Evolutionary conservation across 1,140 invertebrate species (phyloP), one percentile per base, ranked within the genome.

Genomic region (Meloidogyne floridensis): DNA sequence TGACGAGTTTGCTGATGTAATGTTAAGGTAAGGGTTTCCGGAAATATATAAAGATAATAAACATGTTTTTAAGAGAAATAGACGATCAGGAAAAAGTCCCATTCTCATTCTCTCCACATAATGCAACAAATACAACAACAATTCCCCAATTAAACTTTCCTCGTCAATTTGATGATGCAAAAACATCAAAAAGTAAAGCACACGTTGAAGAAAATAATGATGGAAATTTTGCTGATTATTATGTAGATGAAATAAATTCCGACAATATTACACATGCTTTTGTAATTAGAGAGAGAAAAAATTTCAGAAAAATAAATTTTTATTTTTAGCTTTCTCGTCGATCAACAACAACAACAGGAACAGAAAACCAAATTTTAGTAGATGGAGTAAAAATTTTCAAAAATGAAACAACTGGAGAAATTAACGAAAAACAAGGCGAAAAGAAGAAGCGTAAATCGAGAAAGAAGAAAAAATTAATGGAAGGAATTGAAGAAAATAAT

Each of bases 171-270:
- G 59, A 65, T n/a, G 59, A 65, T n/a, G 5, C 59, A 65, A 65
- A 65, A 65, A 65, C 59, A 11, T 54, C 10, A 65, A 65, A n/a
- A n/a, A 3, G 5, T 18, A 65, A 65, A 32, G 32, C 32, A 65
- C 15, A n/a, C n/a, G 6, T 65, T 65, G 15, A 65, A 6, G 59
- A 65, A 65, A 65, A 65, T 18, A 65, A 65, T 65, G n/a, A 65
- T 65, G 59, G n/a, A 65, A 65, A 65, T n/a, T 18, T 65, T 65
- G 59, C n/a, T 65, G 59, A 65, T 65, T 65, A 65, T 65, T 65
- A 65, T 65, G 10, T 65, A 1, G 59, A 65, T n/a, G 59, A 65
- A 65, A 65, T 65, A n/a, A 0, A 15, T 65, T 65, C 59, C n/a
- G n/a, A n/a, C n/a, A 65, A 65, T n/a, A 7, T 65, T 5, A 65